Base-by-base conservation (phyloP, 23 tunicate species). In the Halocynthia aurantium region DNA sequence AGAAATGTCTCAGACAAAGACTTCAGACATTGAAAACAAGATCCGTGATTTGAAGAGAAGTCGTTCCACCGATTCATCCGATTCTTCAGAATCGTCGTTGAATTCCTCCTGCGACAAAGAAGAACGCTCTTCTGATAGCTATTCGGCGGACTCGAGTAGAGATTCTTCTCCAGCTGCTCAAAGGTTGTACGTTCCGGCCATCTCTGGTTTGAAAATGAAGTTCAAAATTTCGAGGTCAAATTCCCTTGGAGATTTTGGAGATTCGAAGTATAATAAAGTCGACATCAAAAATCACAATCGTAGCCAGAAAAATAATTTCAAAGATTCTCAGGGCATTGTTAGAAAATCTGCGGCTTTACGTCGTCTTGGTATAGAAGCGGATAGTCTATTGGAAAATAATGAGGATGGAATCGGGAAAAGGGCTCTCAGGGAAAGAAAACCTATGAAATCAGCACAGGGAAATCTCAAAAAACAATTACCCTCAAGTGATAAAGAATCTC, bases 401-500 rank as follows among this genome's bases (percentile, higher is more conserved):
- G 78, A 74, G 10, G 78, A 56, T 21, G 78, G 78, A 1, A 74
- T 74, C 62, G 78, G 78, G 18, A 53, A 44, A 74, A 53, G 57
- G 11, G 78, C 78, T 65, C 22, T 74, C 10, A 62, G 78, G 15
- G 78, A 74, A 74, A 55, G 78, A 19, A 74, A 74, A 49, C 78
- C 65, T 8, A 6, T 21, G n/a, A 22, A 74, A 52, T 10, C 78
- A 10, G 63, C 17, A 13, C n/a, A 53, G 10, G 21, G 44, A 31
- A 31, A 31, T 31, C 44, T 0, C 2, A 31, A 31, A 31, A 31
- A 31, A 31, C 1, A 31, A 31, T 31, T 31, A 31, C 44, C 44
- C 44, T 31, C 44, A 31, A 31, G 44, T 31, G 44, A 31, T 31
- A 31, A 74, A 53, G 31, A 74, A 13, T 53, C 62, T 8, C 21